Percentiles rank a stretch among this genome's conserved stretches.
phyloP scores from a whole-genome alignment of 2,113 vertebrate species.

The Lonchura striata region DNA sequence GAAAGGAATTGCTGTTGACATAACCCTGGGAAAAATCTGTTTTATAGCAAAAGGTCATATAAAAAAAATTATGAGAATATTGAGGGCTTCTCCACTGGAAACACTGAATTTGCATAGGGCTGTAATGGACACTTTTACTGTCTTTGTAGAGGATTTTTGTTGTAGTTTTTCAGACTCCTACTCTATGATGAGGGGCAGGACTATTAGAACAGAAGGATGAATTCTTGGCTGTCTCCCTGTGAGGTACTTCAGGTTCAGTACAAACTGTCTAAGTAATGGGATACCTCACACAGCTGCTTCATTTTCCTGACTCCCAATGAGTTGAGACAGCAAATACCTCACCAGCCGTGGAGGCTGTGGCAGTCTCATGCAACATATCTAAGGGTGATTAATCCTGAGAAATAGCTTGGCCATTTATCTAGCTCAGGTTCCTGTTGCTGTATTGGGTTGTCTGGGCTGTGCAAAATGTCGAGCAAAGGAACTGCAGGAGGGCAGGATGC shows the following conservation, averaged over 20 bases:
- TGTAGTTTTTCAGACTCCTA: background rate
- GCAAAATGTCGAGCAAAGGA: background rate
- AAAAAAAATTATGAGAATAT: background rate
- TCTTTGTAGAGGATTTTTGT: background rate
- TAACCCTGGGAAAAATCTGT: background rate
- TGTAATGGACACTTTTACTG: background rate
- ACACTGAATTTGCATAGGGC: background rate
- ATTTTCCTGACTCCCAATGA: slow-evolving; percentile 15
- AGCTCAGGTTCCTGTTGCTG: background rate
- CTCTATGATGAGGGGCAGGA: background rate
- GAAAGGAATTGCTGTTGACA: background rate
- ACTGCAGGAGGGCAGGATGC: background rate
- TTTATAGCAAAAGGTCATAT: background rate
- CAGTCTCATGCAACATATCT: background rate
- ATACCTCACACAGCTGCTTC: background rate
- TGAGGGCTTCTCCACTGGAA: background rate
- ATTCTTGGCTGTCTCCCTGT: slow-evolving; percentile 8
- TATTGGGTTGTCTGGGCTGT: background rate
- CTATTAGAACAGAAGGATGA: background rate
- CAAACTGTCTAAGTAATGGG: slow-evolving; percentile 18
- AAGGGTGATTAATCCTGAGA: background rate
- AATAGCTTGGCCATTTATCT: background rate
- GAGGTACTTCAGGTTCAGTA: slow-evolving; percentile 2
- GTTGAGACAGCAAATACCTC: slow-evolving; percentile 11
- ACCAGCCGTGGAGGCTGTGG: background rate